phyloP scores from a whole-genome alignment of 2,888 invertebrate genomes.

The Nymphalis polychloros region DNA sequence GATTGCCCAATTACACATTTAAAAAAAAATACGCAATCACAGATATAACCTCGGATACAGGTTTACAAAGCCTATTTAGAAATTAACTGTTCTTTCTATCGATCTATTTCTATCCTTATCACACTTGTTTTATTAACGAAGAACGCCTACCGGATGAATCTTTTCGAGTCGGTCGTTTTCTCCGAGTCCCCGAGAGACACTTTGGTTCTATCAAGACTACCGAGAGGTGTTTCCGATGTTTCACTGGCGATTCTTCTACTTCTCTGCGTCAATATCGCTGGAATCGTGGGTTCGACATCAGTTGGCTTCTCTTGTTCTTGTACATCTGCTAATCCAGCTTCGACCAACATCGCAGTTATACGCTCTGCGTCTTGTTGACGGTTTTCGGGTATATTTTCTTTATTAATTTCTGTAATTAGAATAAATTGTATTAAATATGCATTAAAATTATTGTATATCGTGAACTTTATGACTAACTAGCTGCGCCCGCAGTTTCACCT shows the following conservation, averaged over 20 bases:
- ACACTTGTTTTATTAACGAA: not conserved
- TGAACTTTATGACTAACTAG: no score
- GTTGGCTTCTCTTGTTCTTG: conserved; percentile 13
- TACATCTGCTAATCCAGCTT: conserved; percentile 58
- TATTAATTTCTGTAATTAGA: conserved; percentile 47
- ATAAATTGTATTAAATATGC: not conserved
- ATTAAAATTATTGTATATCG: not conserved
- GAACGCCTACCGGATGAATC: conserved; percentile 57
- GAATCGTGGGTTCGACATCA: conserved; percentile 5
- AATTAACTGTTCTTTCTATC: no score
- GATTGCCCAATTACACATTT: no score
- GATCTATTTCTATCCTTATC: no score
- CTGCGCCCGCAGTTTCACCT: no score
- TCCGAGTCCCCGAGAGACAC: conserved; percentile 72
- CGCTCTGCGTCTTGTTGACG: conserved; percentile 30
- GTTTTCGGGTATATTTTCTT: conserved; percentile 56
- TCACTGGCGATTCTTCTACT: conserved; percentile 43
- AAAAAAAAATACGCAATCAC: no score
- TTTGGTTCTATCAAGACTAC: conserved; percentile 70
- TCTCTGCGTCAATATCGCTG: conserved; percentile 1
- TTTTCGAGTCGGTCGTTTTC: conserved; percentile 60
- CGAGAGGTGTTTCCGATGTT: conserved; percentile 61
- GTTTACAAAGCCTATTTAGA: no score
- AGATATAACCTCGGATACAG: no score
- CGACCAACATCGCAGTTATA: conserved; percentile 52